phyloP scores from a whole-genome alignment of 1,140 invertebrate genomes.

The Phthorimaea operculella region DNA sequence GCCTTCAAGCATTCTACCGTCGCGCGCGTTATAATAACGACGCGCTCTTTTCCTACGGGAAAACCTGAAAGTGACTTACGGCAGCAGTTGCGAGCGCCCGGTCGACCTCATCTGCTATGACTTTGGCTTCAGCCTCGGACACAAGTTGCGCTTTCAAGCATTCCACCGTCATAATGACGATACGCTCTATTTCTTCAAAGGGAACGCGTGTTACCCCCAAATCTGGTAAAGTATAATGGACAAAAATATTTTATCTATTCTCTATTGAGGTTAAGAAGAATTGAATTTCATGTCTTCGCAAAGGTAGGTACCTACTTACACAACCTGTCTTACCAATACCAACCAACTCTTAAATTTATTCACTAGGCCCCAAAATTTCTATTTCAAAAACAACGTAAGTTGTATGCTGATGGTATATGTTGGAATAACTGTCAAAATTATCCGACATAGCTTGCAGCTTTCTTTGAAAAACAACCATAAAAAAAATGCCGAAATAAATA shows the following conservation, averaged over 20 bases:
- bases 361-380: background rate
- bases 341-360: background rate
- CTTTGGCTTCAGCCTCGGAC: conserved; percentile 24
- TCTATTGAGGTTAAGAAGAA: background rate
- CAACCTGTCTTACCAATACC: too few relatives aligned
- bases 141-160: conserved; percentile 45
- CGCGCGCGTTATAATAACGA: conserved; percentile 30
- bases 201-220: conserved; percentile 31
- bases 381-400: too few relatives aligned
- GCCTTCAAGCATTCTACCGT: conserved; percentile 43
- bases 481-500: background rate
- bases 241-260: background rate
- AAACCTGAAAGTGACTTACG: conserved; percentile 13
- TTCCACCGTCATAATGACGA: conserved; percentile 35
- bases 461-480: too few relatives aligned
- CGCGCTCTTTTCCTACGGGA: conserved; percentile 25
- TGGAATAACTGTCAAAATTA: too few relatives aligned
- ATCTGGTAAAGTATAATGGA: conserved; percentile 21
- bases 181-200: conserved; percentile 27
- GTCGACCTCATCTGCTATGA: conserved; percentile 31
- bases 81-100: conserved; percentile 26
- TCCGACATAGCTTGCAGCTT: too few relatives aligned
- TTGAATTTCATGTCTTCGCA: too few relatives aligned
- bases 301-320: too few relatives aligned
- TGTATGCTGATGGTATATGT: too few relatives aligned